A percentile compares a stretch with the other conserved stretches of the same genome.
Conservation (phyloP, 2,888 invertebrate genomes). For the Cyrtodaria siliqua region DNA sequence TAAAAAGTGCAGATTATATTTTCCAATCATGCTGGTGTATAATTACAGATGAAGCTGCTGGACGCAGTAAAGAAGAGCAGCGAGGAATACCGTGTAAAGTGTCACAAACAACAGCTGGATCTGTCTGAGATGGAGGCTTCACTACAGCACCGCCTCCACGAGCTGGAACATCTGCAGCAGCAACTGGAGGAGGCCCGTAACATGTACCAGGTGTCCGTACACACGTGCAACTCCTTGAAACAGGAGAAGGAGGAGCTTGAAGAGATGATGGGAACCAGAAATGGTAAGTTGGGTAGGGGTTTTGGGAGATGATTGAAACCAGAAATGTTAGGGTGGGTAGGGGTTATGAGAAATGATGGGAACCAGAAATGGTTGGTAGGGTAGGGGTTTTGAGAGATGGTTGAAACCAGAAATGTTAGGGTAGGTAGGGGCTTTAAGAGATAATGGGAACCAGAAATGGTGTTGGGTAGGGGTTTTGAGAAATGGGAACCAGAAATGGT, state of each 20-base stretch:
- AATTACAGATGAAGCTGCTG: slow-evolving; percentile 62
- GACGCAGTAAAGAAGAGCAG: slow-evolving; percentile 61
- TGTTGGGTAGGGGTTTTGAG: too few species aligned
- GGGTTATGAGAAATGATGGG: too few species aligned
- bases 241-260: slow-evolving; percentile 70
- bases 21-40: too few species aligned
- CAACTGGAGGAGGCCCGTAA: slow-evolving; percentile 48
- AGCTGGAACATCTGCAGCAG: slow-evolving; percentile 38
- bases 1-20: too few species aligned
- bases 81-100: slow-evolving; percentile 63
- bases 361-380: too few species aligned
- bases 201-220: slow-evolving; percentile 52
- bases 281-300: slow-evolving; percentile 42
- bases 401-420: too few species aligned
- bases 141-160: slow-evolving; percentile 47
- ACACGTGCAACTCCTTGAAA: slow-evolving; percentile 49
- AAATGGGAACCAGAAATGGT: too few species aligned
- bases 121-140: slow-evolving; percentile 58
- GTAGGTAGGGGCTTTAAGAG: too few species aligned
- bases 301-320: too few species aligned
- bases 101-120: slow-evolving; percentile 59
- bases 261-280: slow-evolving; percentile 52
- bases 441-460: too few species aligned
- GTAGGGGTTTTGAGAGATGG: too few species aligned
- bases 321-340: too few species aligned